These are phyloP conservation scores for Dysidea cf. avara DNA, from an alignment of 37 sponge, comb jelly and placozoan genomes.

Conservation along the genomic window DNA sequence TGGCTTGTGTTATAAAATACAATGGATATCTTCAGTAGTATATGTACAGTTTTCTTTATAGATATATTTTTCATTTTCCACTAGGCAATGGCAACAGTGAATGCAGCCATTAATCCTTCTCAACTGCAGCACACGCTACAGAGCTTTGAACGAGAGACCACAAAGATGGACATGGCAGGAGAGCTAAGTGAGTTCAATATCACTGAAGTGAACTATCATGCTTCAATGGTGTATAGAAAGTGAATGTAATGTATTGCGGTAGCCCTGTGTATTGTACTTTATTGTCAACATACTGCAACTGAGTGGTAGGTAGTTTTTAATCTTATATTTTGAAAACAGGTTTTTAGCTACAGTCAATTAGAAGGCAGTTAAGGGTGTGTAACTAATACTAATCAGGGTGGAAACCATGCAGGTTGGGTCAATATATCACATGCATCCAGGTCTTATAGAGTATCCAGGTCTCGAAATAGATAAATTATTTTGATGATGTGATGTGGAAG, in stretches of 20 bases:
- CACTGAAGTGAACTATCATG: not conserved
- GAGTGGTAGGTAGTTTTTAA: not conserved
- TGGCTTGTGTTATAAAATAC: not conserved
- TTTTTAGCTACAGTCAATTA: not conserved
- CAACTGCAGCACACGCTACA: conserved; percentile 87
- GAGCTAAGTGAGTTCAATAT: conserved; percentile 97
- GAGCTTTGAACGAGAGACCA: conserved; percentile 87
- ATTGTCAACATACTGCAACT: not conserved
- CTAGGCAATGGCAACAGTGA: conserved; percentile 86
- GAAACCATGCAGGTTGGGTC: no score
- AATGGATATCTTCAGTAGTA: not conserved
- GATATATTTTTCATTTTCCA: not conserved
- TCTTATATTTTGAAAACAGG: not conserved
- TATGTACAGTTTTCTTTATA: no score
- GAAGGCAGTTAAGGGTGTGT: no score
- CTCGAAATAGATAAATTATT: no score
- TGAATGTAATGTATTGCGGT: no score
- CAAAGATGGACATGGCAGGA: conserved; percentile 98
- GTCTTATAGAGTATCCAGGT: no score
- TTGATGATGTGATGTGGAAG: no score
- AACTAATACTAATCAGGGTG: no score
- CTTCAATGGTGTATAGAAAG: no score
- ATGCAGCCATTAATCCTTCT: conserved; percentile 83
- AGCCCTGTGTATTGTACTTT: no score
- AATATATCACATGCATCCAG: no score